Evolutionary conservation across 1,140 invertebrate genomes (phyloP), one percentile per base, ranked within the genome.

Genomic region (Panagrolaimus sp.): DNA sequence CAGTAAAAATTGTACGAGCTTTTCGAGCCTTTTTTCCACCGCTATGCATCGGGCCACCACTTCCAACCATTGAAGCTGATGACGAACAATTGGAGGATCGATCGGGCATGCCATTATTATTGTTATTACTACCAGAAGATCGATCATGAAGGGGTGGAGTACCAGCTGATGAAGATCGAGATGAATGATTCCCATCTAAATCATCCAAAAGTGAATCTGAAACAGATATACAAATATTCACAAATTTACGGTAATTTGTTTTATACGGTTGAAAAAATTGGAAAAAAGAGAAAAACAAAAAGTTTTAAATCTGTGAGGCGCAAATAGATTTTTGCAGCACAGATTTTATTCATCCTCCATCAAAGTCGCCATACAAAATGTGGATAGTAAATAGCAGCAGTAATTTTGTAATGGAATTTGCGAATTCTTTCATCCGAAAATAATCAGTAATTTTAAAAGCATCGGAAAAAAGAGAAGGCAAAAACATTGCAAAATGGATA

Each of bases 1-100:
- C 95, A 9, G 95, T 97, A 86, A 98, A 98, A 7, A 96, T 96
- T 23, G 96, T 98, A 48, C 96, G 85, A 0, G 96, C 95, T 86
- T 98, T 98, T 23, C 96, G 85, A 74, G 96, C 92, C 84, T 98
- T 98, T 85, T 98, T 98, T 1, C 74, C 72, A 4, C 31, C 31
- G 2, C 31, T 7, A 20, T 67, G 47, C 62, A 57, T 57, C 1
- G 51, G 51, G 3, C 51, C 51, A 20, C 51, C 51, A 3, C 31
- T 38, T 38, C 31, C 31, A 4, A 2, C 31, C 2, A 38, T 38
- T 38, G 31, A 38, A 16, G 51, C 20, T 57, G 51, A 20, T 9
- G 20, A 25, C 9, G 51, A 57, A 13, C 51, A 57, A 27, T 57
- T 27, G 1, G 51, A 57, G 0, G 20, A 20, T 11, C 51, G 51